These are phyloP conservation scores for Nycteola revayana DNA, from an alignment of 2,888 invertebrate genomes.

Conservation along the genomic window DNA sequence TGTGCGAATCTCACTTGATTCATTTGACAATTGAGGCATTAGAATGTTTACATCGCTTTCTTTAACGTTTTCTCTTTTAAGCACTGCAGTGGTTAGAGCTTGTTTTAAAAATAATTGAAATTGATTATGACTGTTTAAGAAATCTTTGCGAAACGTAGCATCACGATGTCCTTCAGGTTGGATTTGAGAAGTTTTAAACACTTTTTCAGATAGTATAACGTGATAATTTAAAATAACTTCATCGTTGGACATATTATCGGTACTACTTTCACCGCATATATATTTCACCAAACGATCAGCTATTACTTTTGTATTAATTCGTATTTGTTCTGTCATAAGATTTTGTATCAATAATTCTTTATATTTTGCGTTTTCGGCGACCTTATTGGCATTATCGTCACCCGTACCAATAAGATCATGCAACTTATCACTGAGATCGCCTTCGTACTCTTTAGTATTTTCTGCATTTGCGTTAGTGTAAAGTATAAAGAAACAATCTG, in stretches of 20 bases:
- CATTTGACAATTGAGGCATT: constrained; percentile 2
- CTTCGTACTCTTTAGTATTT: constrained; percentile 1
- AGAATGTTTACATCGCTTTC: background rate
- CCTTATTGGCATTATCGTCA: constrained; percentile 1
- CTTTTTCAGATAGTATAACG: constrained; percentile 11
- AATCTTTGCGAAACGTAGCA: constrained; percentile 11
- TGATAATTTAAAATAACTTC: constrained; percentile 20
- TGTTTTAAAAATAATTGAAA: constrained; percentile 12
- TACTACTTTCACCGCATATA: constrained; percentile 3
- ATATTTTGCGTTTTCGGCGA: constrained; percentile 7
- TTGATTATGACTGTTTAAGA: constrained; percentile 14
- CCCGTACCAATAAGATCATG: constrained; percentile 19
- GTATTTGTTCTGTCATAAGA: constrained; percentile 13
- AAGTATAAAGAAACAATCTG: constrained; percentile 19
- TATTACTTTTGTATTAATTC: background rate
- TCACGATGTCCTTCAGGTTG: constrained; percentile 8
- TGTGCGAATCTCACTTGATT: background rate
- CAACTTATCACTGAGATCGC: background rate
- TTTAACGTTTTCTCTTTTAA: constrained; percentile 6
- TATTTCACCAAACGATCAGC: constrained; percentile 12
- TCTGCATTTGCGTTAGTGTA: constrained; percentile 24
- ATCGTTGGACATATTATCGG: constrained; percentile 13
- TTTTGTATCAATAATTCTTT: constrained; percentile 12
- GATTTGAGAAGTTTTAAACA: constrained; percentile 13
- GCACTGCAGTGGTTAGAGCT: constrained; percentile 7